These are phyloP conservation scores for Schizotus pectinicornis DNA, from an alignment of 2,888 invertebrate genomes.

Conservation along the genomic window DNA sequence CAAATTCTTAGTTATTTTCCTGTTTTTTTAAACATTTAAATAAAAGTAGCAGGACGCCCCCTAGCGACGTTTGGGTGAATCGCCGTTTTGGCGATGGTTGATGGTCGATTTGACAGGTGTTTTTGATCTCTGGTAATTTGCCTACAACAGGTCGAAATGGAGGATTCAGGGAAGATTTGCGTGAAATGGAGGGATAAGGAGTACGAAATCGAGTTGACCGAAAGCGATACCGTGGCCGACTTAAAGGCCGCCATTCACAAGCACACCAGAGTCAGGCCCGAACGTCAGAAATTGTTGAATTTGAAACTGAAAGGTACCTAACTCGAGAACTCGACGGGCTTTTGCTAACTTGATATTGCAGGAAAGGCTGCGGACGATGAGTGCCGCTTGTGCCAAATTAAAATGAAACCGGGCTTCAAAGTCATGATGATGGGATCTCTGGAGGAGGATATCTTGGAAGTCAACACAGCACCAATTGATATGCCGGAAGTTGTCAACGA, in stretches of 20 bases:
- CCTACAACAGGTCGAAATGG: slow-evolving; percentile 39
- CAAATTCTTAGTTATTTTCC: too few relatives aligned
- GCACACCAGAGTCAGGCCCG: slow-evolving; percentile 89
- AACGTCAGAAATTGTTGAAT: slow-evolving; percentile 91
- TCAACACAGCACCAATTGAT: slow-evolving; percentile 78
- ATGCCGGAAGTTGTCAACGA: slow-evolving; percentile 90
- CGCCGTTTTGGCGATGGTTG: too few relatives aligned
- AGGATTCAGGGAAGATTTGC: slow-evolving; percentile 62
- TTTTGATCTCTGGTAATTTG: too few relatives aligned
- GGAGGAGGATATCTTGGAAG: slow-evolving; percentile 89
- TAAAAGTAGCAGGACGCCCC: too few relatives aligned
- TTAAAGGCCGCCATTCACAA: slow-evolving; percentile 86
- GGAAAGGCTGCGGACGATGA: slow-evolving; percentile 87
- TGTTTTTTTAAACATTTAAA: too few relatives aligned
- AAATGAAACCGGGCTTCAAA: slow-evolving; percentile 85
- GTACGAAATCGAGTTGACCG: slow-evolving; percentile 78
- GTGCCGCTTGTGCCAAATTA: slow-evolving; percentile 74
- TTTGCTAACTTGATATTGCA: slow-evolving; percentile 49
- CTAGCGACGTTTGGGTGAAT: too few relatives aligned
- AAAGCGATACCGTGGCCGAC: slow-evolving; percentile 80
- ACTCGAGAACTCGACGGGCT: neutral
- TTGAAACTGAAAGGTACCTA: slow-evolving; percentile 79
- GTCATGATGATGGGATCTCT: slow-evolving; percentile 96
- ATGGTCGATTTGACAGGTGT: too few relatives aligned
- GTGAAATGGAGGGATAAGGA: slow-evolving; percentile 96